A percentile compares a stretch with the other conserved stretches of the same genome.
phyloP scores from a whole-genome alignment of 2,888 invertebrate species.

The Lithosia quadra region DNA sequence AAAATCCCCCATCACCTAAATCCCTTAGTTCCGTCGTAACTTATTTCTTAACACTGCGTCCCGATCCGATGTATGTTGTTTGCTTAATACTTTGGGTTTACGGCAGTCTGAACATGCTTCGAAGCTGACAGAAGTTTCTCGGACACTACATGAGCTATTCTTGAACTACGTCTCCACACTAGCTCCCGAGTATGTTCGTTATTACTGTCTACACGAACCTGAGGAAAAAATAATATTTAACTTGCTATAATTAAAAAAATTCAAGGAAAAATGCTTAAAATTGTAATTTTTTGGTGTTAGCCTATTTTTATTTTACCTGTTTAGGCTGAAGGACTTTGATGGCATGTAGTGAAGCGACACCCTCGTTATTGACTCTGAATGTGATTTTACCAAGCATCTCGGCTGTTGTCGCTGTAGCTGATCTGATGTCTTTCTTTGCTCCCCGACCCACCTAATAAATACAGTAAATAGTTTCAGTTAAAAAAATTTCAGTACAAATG shows the following conservation, averaged over 20 bases:
- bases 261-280: not conserved
- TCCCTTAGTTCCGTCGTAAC: slow-evolving; percentile 9
- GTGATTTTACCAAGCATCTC: slow-evolving; percentile 94
- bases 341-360: slow-evolving; percentile 93
- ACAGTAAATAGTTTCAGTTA: not conserved
- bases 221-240: slow-evolving; percentile 33
- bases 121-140: slow-evolving; percentile 89
- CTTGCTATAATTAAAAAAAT: not conserved
- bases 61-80: no score
- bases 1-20: slow-evolving; percentile 43
- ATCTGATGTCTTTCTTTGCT: slow-evolving; percentile 93
- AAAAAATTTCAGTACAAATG: not conserved
- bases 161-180: slow-evolving; percentile 93
- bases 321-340: slow-evolving; percentile 95
- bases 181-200: slow-evolving; percentile 94
- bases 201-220: slow-evolving; percentile 95
- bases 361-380: slow-evolving; percentile 92
- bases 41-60: slow-evolving; percentile 18
- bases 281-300: not conserved
- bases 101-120: slow-evolving; percentile 76
- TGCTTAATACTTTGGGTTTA: slow-evolving; percentile 58
- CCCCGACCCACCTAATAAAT: slow-evolving; percentile 90
- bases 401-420: slow-evolving; percentile 95
- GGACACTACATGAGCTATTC: slow-evolving; percentile 94
- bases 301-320: slow-evolving; percentile 86